Evolutionary conservation across 2,797 vertebrate genomes (phyloP), one percentile per base, ranked within the genome.

Genomic region (Syndactyla subalaris): DNA sequence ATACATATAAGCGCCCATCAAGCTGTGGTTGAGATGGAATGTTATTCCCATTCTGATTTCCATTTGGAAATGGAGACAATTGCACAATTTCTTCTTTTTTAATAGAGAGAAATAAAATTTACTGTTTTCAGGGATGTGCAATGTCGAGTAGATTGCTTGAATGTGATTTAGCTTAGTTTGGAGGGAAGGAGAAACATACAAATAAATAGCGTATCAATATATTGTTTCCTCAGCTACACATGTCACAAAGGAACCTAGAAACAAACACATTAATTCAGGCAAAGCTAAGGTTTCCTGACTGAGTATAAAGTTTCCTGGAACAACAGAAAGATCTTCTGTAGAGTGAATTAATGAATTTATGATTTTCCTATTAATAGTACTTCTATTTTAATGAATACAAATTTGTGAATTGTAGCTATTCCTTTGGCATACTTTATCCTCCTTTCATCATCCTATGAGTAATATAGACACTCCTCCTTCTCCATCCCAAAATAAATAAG

Each of bases 41-140:
- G 32, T 7, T 92, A 80, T 58, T 93, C 70, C 67, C 94, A 62
- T 82, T 76, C 52, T 82, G 65, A 93, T 96, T 97, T 72, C 74
- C 79, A 39, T 95, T 95, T 95, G 43, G 45, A 95, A 88, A 76
- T 77, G 85, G 67, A 49, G 30, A 79, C 29, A 75, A 39, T 78
- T 75, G 89, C 11, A 83, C 52, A 71, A 89, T 79, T 72, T 93
- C 61, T 92, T 41, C 21, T 79, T 67, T 54, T 30, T 82, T 75
- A 93, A 85, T 9, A 77, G 16, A 91, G 46, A 72, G 8, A 85
- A 72, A 92, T 16, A 6, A 7, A 9, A 57, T 55, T 67, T 38
- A 32, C 3, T 85, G 20, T 65, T 91, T 74, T 65, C 62, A 81
- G 52, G 65, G 36, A 41, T 41, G 39, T 82, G 30, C 27, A 36